Evolutionary conservation across 2,888 invertebrate genomes (phyloP).

Genomic region (Pseudolycoriella hygida): DNA sequence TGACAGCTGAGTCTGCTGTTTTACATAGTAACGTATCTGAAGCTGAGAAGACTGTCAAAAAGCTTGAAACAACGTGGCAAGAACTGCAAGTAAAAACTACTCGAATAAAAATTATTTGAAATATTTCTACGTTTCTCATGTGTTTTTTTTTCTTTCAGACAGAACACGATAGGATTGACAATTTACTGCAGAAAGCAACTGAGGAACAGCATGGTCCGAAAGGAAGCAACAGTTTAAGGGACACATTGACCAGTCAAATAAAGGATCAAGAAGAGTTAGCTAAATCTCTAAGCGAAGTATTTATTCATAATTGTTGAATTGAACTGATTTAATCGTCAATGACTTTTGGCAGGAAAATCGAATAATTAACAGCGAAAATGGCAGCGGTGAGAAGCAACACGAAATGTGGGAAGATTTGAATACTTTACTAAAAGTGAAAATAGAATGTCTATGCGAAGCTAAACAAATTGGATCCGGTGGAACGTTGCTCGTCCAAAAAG

Average conservation of each 20-base stretch:
- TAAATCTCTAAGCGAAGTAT: slow-evolving; percentile 11
- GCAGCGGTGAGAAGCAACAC: slow-evolving; percentile 10
- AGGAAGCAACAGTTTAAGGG: slow-evolving; percentile 10
- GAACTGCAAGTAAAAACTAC: slow-evolving; percentile 12
- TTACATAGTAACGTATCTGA: slow-evolving; percentile 11
- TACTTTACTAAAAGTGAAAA: slow-evolving; percentile 12
- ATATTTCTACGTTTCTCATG: background rate
- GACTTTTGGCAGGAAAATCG: slow-evolving; percentile 11
- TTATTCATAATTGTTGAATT: background rate
- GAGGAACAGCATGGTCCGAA: slow-evolving; percentile 10
- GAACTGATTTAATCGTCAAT: background rate
- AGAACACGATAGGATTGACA: slow-evolving; percentile 13
- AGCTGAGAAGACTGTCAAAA: slow-evolving; percentile 11
- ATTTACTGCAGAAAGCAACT: slow-evolving; percentile 12
- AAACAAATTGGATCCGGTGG: slow-evolving; percentile 12
- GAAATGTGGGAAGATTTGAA: slow-evolving; percentile 13
- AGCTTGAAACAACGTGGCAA: slow-evolving; percentile 12
- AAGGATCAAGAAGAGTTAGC: slow-evolving; percentile 11
- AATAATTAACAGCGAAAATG: slow-evolving; percentile 10
- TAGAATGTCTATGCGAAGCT: slow-evolving; percentile 11
- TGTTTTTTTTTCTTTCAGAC: slow-evolving; percentile 4
- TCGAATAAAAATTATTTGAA: no score
- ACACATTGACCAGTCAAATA: slow-evolving; percentile 13
- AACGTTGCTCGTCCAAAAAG: slow-evolving; percentile 12
- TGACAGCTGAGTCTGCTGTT: slow-evolving; percentile 11